Evolutionary conservation across 2,113 vertebrate genomes (phyloP).

Genomic region (Eretmodus cyanostictus): DNA sequence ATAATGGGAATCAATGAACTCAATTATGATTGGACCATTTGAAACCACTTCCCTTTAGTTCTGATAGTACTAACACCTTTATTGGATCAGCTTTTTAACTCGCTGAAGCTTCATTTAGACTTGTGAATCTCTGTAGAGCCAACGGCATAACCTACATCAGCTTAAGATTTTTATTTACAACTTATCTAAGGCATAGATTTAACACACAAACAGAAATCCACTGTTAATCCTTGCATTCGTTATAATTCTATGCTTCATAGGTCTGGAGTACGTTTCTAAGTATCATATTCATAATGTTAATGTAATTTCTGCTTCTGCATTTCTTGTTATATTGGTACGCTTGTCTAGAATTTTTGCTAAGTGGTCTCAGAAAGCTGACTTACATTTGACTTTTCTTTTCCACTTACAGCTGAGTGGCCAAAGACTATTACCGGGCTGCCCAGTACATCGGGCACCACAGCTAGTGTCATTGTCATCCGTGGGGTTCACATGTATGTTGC

Average conservation of each 20-base stretch:
- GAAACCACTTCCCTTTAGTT: background rate
- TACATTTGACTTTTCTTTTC: background rate
- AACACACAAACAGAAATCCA: background rate
- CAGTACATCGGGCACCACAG: constrained; percentile 94
- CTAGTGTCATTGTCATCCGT: constrained; percentile 91
- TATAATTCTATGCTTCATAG: background rate
- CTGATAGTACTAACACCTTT: background rate
- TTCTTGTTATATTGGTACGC: background rate
- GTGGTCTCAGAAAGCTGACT: background rate
- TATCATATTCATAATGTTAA: background rate
- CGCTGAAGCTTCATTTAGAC: background rate
- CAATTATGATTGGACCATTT: background rate
- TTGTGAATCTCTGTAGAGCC: background rate
- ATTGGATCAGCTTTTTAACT: background rate
- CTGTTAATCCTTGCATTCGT: background rate
- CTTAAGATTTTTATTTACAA: background rate
- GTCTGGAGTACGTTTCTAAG: background rate
- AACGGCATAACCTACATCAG: background rate
- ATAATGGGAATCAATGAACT: background rate
- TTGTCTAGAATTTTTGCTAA: background rate
- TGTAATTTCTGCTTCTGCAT: accelerated
- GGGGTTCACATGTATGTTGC: constrained; percentile 93
- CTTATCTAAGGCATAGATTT: background rate
- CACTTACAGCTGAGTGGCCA: constrained; percentile 86
- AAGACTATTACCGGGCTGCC: constrained; percentile 95